Percentiles rank a stretch among this genome's conserved stretches.
phyloP scores from a whole-genome alignment of 2,888 invertebrate species.

The Hermaeophaga mercurialis region DNA sequence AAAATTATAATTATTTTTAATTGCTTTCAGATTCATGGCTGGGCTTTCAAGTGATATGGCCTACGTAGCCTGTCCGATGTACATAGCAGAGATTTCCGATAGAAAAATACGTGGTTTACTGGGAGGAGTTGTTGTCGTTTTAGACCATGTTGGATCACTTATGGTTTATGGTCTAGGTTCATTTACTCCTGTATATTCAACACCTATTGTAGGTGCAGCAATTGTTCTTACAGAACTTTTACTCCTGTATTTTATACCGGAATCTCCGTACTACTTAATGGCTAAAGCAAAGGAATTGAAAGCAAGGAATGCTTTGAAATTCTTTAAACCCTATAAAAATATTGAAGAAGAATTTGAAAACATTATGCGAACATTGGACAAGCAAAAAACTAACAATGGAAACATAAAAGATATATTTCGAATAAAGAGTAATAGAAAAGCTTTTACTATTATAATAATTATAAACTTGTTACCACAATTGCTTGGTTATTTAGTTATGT shows the following conservation, averaged over 20 bases:
- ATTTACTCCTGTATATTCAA: conserved; percentile 41
- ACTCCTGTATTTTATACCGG: conserved; percentile 53
- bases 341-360: conserved; percentile 50
- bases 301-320: conserved; percentile 46
- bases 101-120: conserved; percentile 53
- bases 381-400: conserved; percentile 50
- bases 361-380: conserved; percentile 47
- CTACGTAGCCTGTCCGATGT: conserved; percentile 54
- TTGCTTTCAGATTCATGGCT: conserved; percentile 44
- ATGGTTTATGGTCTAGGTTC: conserved; percentile 50
- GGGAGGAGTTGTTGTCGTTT: conserved; percentile 51
- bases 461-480: conserved; percentile 53
- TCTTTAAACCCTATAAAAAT: conserved; percentile 45
- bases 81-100: conserved; percentile 54
- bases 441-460: conserved; percentile 49
- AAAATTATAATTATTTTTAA: too few relatives aligned
- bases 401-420: conserved; percentile 47
- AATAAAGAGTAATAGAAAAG: conserved; percentile 50
- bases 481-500: conserved; percentile 51
- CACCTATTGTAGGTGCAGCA: conserved; percentile 41
- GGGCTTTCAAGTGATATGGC: conserved; percentile 49
- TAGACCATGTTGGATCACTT: conserved; percentile 52
- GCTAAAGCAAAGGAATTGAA: conserved; percentile 45
- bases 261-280: conserved; percentile 52
- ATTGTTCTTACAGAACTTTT: conserved; percentile 47